Evolutionary conservation across 1,140 invertebrate genomes (phyloP).

Genomic region (Maconellicoccus hirsutus): DNA sequence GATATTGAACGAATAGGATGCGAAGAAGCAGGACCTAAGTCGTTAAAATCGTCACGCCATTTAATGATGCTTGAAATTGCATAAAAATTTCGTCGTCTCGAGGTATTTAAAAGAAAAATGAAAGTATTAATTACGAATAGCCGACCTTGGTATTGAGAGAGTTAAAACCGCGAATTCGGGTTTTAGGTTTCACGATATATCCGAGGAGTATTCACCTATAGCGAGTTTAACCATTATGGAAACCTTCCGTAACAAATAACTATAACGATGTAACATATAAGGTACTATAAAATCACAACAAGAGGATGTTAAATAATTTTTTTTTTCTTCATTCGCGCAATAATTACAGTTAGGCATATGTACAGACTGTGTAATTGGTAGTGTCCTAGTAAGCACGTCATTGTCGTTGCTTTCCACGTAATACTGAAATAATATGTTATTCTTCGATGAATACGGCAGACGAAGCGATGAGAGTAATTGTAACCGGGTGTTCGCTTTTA

Average conservation of each 20-base stretch:
- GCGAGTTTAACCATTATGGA: neutral
- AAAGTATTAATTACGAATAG: neutral
- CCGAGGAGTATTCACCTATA: too few relatives aligned
- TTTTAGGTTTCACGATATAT: too few relatives aligned
- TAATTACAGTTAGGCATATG: neutral
- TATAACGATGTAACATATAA: neutral
- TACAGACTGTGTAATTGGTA: neutral
- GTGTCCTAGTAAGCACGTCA: neutral
- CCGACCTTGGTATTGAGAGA: neutral
- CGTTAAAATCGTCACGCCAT: neutral
- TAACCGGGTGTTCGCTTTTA: too few relatives aligned
- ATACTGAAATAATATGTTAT: neutral
- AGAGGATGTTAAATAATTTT: neutral
- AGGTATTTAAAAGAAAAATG: neutral
- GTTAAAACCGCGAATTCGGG: too few relatives aligned
- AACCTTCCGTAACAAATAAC: conserved; percentile 1
- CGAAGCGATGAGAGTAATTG: too few relatives aligned
- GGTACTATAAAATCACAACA: too few relatives aligned
- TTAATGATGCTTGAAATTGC: neutral
- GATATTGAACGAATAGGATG: too few relatives aligned
- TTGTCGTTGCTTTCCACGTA: neutral
- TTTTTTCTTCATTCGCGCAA: neutral
- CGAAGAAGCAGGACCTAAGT: neutral
- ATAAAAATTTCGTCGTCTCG: neutral
- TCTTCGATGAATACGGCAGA: too few relatives aligned